Base-by-base conservation (phyloP, 2,113 vertebrate genomes). In the Phrynosoma blainvillii region DNA sequence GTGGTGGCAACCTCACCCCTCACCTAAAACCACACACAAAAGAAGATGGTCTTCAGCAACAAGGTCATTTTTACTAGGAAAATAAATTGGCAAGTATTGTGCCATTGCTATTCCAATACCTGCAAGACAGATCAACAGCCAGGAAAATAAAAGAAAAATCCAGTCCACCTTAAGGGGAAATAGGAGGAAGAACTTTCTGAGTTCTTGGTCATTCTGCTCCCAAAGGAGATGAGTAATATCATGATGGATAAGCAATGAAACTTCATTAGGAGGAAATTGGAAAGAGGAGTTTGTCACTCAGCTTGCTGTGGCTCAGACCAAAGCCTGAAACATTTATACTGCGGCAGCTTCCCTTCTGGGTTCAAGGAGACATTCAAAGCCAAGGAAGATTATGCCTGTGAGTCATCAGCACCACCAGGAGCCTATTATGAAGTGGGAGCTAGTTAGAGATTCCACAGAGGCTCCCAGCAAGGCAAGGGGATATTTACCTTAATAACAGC, bases 401-500 rank as follows among this genome's bases (percentile, higher is more conserved):
- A 66, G 91, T 87, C 92, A 93, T 89, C 84, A 32, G 25, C 42
- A 82, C 86, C 88, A 91, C 87, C 86, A 91, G 80, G 75, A 89
- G 87, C 88, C 79, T 92, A 90, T 73, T 25, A 59, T 71, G 84
- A 84, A 73, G 36, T 5, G 87, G 66, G 84, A 84, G 75, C 89
- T 68, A 80, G 86, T 89, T 42, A 89, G 73, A 78, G 80, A 71
- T 91, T 82, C 84, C 78, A 87, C 91, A 78, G 85, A 89, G 88
- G 86, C 94, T 77, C 10, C 0, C 47, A 89, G 56, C 85, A 90
- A 88, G 11, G 0, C 88, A 87, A 65, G 27, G 85, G 66, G 13
- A 87, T 87, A 87, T 85, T 91, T 92, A 91, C 21, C 75, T 78
- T 83, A 90, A 93, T 8, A 90, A 89, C 89, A 91, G 66, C 79